Evolutionary conservation across 2,797 vertebrate genomes (phyloP).

Genomic region (Oryzias dopingdopingensis): DNA sequence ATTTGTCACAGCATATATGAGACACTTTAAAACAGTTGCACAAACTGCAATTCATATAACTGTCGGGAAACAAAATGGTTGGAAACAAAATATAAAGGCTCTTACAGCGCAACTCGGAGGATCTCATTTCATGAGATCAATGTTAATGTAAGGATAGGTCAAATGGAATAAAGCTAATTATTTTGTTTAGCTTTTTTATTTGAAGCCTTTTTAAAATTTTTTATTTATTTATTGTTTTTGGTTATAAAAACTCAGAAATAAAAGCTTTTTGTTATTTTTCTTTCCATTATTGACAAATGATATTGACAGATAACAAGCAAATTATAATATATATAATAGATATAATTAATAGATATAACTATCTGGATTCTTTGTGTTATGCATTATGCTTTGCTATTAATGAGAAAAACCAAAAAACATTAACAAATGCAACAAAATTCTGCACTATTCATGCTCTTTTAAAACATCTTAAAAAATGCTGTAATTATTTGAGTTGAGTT

Average conservation of each 20-base stretch:
- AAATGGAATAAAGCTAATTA: not conserved
- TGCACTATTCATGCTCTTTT: too few species aligned
- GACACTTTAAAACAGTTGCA: not conserved
- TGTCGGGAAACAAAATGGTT: too few species aligned
- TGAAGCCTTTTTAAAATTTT: too few species aligned
- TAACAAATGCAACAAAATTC: too few species aligned
- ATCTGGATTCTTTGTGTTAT: not conserved
- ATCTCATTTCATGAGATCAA: too few species aligned
- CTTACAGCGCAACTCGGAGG: not conserved
- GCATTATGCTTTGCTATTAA: not conserved
- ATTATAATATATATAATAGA: too few species aligned
- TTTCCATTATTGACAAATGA: not conserved
- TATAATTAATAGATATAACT: too few species aligned
- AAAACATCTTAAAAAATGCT: slow-evolving; percentile 14
- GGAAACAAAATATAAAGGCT: not conserved
- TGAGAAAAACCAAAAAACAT: too few species aligned
- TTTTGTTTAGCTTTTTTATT: too few species aligned
- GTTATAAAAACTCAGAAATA: too few species aligned
- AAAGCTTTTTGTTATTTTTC: not conserved
- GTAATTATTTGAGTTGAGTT: slow-evolving; percentile 12
- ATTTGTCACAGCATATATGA: slow-evolving; percentile 20
- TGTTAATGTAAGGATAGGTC: not conserved
- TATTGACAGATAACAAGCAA: not conserved
- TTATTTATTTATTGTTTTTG: too few species aligned
- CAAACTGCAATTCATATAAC: not conserved